phyloP scores from a whole-genome alignment of 2,797 vertebrate species.

The Columba guinea region DNA sequence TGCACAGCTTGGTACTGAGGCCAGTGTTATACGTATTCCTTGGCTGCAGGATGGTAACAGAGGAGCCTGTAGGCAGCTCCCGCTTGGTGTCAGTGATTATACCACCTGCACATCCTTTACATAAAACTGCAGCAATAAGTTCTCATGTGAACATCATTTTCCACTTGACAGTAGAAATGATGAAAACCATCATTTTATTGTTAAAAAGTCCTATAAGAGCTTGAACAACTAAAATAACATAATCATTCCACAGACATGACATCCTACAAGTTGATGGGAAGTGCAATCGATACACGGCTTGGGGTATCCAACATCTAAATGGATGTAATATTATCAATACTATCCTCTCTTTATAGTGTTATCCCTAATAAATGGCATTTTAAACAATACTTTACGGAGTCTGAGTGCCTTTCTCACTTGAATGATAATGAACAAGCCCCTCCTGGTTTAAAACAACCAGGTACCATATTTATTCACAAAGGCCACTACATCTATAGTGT shows the following conservation, averaged over 20 bases:
- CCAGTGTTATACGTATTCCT: background rate
- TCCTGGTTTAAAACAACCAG: background rate
- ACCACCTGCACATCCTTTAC: background rate
- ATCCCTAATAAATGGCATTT: background rate
- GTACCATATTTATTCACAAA: background rate
- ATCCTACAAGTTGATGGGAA: background rate
- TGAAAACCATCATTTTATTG: background rate
- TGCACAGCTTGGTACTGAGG: background rate
- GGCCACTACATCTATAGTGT: background rate
- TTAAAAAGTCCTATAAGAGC: background rate
- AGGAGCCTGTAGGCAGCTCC: background rate
- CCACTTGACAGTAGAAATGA: background rate
- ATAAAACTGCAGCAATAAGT: background rate
- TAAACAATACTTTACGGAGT: background rate
- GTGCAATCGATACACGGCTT: background rate
- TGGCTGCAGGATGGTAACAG: background rate
- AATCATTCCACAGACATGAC: background rate
- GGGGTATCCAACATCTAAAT: background rate
- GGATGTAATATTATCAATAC: rapidly evolving
- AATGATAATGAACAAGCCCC: background rate
- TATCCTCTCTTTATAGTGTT: background rate
- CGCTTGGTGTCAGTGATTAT: background rate
- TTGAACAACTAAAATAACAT: background rate
- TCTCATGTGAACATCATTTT: background rate
- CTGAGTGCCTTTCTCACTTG: background rate